A percentile compares a stretch with the other conserved stretches of the same genome.
phyloP scores from a whole-genome alignment of 2,797 vertebrate genomes.

The Bothrops alternatus region DNA sequence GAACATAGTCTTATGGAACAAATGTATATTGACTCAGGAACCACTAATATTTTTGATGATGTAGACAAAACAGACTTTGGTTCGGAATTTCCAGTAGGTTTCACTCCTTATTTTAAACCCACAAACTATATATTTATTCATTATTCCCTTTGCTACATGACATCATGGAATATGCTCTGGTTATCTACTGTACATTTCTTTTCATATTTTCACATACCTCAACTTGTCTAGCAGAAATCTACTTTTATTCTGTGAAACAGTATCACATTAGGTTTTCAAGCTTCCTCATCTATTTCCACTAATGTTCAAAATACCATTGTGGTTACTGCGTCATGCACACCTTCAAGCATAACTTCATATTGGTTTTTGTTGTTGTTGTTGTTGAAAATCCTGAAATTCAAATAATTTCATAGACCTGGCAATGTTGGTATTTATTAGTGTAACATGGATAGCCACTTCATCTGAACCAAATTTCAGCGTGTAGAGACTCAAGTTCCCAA shows the following conservation, averaged over 20 bases:
- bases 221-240: background rate
- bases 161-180: background rate
- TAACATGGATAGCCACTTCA: background rate
- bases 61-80: constrained; percentile 75
- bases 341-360: constrained; percentile 11
- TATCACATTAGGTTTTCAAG: background rate
- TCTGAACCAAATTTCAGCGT: background rate
- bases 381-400: background rate
- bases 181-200: background rate
- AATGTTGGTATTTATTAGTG: background rate
- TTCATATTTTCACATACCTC: background rate
- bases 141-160: constrained; percentile 9
- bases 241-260: background rate
- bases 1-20: constrained; percentile 69
- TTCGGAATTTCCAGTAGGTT: constrained; percentile 77
- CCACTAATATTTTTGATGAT: constrained; percentile 72
- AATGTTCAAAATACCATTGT: background rate
- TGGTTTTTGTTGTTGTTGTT: background rate
- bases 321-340: background rate
- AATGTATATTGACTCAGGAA: constrained; percentile 71
- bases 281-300: constrained; percentile 7
- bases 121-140: background rate
- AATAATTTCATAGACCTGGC: background rate
- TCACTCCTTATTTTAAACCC: constrained; percentile 46
- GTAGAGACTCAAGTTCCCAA: background rate